Percentiles rank a stretch among this genome's conserved stretches.
phyloP scores from a whole-genome alignment of 2,888 invertebrate species.

The Barypeithes pellucidus region DNA sequence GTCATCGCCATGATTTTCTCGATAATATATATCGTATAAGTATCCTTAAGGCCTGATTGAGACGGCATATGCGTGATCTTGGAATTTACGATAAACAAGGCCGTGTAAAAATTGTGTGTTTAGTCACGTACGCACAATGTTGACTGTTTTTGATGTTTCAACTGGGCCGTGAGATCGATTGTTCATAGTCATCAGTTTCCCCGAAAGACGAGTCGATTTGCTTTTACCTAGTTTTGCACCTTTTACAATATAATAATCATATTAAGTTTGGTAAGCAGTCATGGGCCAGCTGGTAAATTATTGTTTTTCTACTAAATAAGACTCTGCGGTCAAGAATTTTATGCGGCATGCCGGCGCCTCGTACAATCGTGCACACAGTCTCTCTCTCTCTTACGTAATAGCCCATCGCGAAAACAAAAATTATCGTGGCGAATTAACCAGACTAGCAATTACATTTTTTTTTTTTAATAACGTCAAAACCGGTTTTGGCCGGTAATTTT shows the following conservation, averaged over 20 bases:
- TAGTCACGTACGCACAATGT: constrained; percentile 9
- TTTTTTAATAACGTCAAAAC: neutral
- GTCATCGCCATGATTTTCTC: too few relatives aligned
- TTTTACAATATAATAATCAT: too few relatives aligned
- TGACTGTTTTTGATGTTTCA: neutral
- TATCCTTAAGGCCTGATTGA: too few relatives aligned
- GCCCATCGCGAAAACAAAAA: neutral
- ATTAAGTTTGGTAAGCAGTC: too few relatives aligned
- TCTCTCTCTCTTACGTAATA: neutral
- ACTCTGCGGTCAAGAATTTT: too few relatives aligned
- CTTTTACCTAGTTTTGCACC: neutral
- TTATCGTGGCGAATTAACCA: neutral
- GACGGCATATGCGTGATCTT: too few relatives aligned
- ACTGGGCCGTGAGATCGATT: too few relatives aligned
- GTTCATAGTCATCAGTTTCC: neutral
- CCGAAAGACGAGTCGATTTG: neutral
- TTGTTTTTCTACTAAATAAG: too few relatives aligned
- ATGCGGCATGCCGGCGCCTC: too few relatives aligned
- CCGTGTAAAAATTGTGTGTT: neutral
- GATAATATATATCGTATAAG: too few relatives aligned
- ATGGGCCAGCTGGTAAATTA: too few relatives aligned
- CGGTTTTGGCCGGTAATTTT: neutral
- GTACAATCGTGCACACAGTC: neutral
- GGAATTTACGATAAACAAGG: neutral
- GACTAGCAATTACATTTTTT: neutral